phyloP scores from a whole-genome alignment of 2,797 vertebrate genomes.

The Pygocentrus nattereri region DNA sequence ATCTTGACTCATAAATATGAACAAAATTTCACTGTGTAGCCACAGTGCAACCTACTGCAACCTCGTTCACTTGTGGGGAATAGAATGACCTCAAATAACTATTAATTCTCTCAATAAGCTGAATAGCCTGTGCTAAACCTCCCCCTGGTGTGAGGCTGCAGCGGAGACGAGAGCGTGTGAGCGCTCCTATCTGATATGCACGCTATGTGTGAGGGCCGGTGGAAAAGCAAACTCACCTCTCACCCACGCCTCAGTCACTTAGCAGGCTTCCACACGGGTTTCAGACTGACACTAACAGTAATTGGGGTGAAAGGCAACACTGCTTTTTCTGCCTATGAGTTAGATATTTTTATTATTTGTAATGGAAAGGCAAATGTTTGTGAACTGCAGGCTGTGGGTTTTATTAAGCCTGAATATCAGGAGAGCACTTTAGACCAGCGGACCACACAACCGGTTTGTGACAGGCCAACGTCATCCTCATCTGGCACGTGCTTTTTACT shows the following conservation, averaged over 20 bases:
- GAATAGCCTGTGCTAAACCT: not conserved
- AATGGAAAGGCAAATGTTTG: conserved; percentile 33
- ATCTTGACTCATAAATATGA: no score
- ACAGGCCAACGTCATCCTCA: no score
- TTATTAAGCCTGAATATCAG: conserved; percentile 10
- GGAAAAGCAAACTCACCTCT: conserved; percentile 20
- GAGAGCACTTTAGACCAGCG: conserved; percentile 7
- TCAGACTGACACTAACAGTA: not conserved
- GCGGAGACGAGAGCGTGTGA: not conserved
- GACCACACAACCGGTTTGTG: not conserved
- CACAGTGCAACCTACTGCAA: no score
- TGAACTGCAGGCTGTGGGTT: conserved; percentile 9
- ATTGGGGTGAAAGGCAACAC: conserved; percentile 30
- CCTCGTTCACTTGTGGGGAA: no score
- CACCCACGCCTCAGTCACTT: conserved; percentile 14
- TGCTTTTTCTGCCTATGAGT: not conserved
- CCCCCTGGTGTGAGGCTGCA: not conserved
- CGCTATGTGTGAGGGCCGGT: not conserved
- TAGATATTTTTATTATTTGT: not conserved
- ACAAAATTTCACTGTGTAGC: no score
- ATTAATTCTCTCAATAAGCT: not conserved
- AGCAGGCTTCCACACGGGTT: conserved; percentile 20
- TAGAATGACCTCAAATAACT: not conserved
- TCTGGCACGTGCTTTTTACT: no score
- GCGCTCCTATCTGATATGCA: not conserved